Evolutionary conservation across 1,140 invertebrate species (phyloP), one percentile per base, ranked within the genome.

Genomic region (Rhyacophila brunnea): DNA sequence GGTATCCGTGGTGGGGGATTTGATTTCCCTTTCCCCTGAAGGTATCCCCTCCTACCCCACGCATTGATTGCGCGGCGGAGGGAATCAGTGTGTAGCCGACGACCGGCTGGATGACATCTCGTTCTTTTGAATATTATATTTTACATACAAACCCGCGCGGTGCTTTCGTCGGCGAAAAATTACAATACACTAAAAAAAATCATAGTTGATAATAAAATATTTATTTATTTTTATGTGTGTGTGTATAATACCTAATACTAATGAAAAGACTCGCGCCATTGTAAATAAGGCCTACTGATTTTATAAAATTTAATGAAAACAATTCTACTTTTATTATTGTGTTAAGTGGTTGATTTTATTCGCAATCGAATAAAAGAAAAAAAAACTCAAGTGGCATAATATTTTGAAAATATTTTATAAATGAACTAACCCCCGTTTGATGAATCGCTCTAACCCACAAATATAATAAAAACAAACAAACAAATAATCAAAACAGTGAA

Each of bases 21-120:
- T 18, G 13, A 13, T 11, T 43, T 15, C 43, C 43, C 32, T 55
- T 17, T 43, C 56, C 46, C 44, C 43, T 32, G 18, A 15, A 14
- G 17, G 14, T 35, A n/a, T 48, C 47, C 48, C 60, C 28, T 45
- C 43, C 60, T 54, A 23, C 60, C 53, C 40, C 60, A 38, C 55
- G 32, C 55, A 48, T 54, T 49, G 54, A 57, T 57, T 57, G 56
- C 51, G 50, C 23, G 23, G 18, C 2, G 44, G 56, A 58, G 56
- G 56, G 56, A 38, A 18, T 17, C 57, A 64, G 61, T 60, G 34
- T 49, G 17, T 42, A 15, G 58, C 53, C 58, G 58, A 44, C 20
- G 17, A 50, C 44, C 58, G 62, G 42, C 46, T 17, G 18, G 32
- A 20, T 10, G 48, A 55, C 62, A 64, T 35, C 48, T 36, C 40